These are phyloP conservation scores for Drosophila aff. DNA, from an alignment of 1,140 invertebrate genomes.

Conservation along the genomic window DNA sequence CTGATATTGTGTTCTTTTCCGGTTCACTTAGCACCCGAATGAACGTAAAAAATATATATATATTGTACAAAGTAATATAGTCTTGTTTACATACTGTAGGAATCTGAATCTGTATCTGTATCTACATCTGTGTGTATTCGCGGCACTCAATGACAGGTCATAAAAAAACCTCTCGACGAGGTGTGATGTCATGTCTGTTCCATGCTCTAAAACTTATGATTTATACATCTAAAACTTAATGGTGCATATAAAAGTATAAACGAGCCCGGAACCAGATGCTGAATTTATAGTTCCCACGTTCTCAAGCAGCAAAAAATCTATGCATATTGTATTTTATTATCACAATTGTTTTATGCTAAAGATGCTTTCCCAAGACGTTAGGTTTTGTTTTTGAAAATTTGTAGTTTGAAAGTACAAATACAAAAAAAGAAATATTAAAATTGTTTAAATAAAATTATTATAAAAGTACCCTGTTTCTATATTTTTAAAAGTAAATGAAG, in stretches of 20 bases:
- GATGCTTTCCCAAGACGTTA: neutral
- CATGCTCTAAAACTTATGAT: constrained; percentile 39
- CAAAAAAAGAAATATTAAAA: too few relatives aligned
- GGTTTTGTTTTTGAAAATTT: neutral
- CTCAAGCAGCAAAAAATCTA: neutral
- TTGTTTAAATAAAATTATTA: neutral
- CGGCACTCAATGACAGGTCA: constrained; percentile 28
- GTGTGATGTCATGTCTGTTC: constrained; percentile 46
- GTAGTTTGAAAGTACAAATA: too few relatives aligned
- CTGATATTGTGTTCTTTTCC: neutral
- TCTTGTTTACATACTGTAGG: constrained; percentile 15
- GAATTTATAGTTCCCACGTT: constrained; percentile 22
- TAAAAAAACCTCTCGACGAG: constrained; percentile 40
- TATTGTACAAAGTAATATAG: neutral
- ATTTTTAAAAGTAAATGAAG: neutral
- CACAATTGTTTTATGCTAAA: neutral
- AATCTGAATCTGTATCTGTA: constrained; percentile 3
- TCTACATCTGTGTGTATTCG: constrained; percentile 7
- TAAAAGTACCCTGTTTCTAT: neutral
- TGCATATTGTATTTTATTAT: constrained; percentile 4
- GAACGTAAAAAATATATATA: neutral
- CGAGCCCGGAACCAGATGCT: constrained; percentile 11
- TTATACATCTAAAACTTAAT: constrained; percentile 32
- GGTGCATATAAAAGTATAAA: constrained; percentile 22
- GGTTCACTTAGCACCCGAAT: constrained; percentile 10